phyloP scores from a whole-genome alignment of 2,888 invertebrate species.

The Danaus chrysippus region DNA sequence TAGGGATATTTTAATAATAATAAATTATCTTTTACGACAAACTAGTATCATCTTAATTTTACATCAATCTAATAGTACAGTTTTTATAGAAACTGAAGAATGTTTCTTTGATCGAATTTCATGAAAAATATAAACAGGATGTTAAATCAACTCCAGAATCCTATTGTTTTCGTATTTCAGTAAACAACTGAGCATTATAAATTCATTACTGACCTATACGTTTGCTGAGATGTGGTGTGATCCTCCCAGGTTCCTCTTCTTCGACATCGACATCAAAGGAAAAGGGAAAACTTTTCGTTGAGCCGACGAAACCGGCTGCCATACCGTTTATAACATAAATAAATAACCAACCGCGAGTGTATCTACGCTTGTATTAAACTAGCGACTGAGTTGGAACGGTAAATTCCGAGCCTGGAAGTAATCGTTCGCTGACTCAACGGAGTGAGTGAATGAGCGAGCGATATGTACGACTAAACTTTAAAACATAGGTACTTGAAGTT shows the following conservation, averaged over 20 bases:
- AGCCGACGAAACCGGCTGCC: slow-evolving; percentile 70
- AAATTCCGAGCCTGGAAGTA: slow-evolving; percentile 4
- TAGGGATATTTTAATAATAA: too few relatives aligned
- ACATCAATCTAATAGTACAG: too few relatives aligned
- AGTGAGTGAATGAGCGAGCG: slow-evolving; percentile 2
- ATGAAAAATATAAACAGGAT: background rate
- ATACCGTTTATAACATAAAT: slow-evolving; percentile 38
- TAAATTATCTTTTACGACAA: too few relatives aligned
- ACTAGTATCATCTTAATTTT: too few relatives aligned
- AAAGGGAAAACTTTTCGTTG: slow-evolving; percentile 72
- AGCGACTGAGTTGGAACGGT: slow-evolving; percentile 3
- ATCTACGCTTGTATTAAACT: background rate
- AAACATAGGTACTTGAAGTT: background rate
- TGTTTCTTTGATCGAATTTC: too few relatives aligned
- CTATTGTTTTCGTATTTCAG: background rate
- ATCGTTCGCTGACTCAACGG: slow-evolving; percentile 3
- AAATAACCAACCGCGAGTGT: background rate
- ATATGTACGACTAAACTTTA: background rate
- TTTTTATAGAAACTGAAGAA: too few relatives aligned
- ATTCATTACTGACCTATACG: slow-evolving; percentile 57
- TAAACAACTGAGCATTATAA: background rate
- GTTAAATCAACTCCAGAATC: background rate
- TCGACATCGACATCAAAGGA: slow-evolving; percentile 73
- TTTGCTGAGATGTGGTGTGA: slow-evolving; percentile 57
- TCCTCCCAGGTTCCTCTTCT: slow-evolving; percentile 53